phyloP scores from a whole-genome alignment of 2,888 invertebrate species.

The Philaethria dido region DNA sequence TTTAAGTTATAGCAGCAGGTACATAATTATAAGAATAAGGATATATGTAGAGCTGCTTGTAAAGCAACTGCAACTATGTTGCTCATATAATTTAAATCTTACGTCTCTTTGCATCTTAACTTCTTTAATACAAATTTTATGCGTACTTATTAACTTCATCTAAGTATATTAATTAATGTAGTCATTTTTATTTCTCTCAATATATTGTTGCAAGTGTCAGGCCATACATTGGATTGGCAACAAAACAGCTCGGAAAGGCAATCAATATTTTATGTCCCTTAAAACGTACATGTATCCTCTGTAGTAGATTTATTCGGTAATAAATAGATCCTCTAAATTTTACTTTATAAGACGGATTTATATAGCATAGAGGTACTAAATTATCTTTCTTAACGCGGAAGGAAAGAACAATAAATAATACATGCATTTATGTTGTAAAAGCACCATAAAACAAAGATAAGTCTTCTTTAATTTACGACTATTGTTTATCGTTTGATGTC shows the following conservation, averaged over 20 bases:
- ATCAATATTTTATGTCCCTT: slow-evolving; percentile 28
- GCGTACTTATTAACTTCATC: not conserved
- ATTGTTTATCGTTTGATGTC: slow-evolving; percentile 32
- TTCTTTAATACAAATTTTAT: slow-evolving; percentile 10
- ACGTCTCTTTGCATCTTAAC: not conserved
- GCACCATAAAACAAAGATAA: slow-evolving; percentile 27
- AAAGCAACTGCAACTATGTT: slow-evolving; percentile 14
- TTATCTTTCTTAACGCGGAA: slow-evolving; percentile 20
- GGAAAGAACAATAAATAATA: slow-evolving; percentile 12
- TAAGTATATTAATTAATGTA: not conserved
- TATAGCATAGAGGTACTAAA: slow-evolving; percentile 1
- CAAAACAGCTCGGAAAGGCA: slow-evolving; percentile 16
- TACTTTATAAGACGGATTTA: not conserved
- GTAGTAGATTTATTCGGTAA: slow-evolving; percentile 2
- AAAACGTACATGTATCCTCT: not conserved
- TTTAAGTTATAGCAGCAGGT: not conserved
- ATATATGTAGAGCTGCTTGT: slow-evolving; percentile 12
- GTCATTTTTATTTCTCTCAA: not conserved
- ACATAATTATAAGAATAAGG: not conserved
- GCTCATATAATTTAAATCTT: slow-evolving; percentile 1
- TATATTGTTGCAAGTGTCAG: not conserved
- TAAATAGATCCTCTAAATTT: slow-evolving; percentile 6
- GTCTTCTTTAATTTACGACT: slow-evolving; percentile 36
- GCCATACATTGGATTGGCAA: not conserved
- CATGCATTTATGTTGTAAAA: slow-evolving; percentile 10